A percentile compares a stretch with the other conserved stretches of the same genome.
Conservation (phyloP, 92 coral and sea anemone genomes). For the Parazoanthus darwini region DNA sequence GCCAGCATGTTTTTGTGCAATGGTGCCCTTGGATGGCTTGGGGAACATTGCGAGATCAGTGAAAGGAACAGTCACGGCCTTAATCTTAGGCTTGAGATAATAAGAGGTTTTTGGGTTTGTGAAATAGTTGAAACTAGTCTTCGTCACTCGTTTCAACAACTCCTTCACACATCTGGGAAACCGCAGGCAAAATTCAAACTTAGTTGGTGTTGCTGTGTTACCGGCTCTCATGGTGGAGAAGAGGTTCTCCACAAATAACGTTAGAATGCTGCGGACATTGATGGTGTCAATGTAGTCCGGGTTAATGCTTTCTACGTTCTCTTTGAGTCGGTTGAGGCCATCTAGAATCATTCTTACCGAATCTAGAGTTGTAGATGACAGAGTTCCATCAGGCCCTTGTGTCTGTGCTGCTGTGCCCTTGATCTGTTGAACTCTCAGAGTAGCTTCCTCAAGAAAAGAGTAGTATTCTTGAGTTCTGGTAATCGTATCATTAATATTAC, state of each 20-base stretch:
- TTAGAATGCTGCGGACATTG: constrained; percentile 46
- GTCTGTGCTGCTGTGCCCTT: constrained; percentile 56
- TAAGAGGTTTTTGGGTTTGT: constrained; percentile 60
- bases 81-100: constrained; percentile 56
- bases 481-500: constrained; percentile 51
- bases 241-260: constrained; percentile 47
- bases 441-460: constrained; percentile 60
- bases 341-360: constrained; percentile 45
- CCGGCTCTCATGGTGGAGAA: constrained; percentile 51
- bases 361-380: constrained; percentile 45
- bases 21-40: constrained; percentile 55
- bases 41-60: constrained; percentile 50
- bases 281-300: constrained; percentile 43
- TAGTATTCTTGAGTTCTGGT: constrained; percentile 57
- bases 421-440: constrained; percentile 56
- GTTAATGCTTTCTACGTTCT: constrained; percentile 34
- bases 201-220: constrained; percentile 49
- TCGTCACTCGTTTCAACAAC: constrained; percentile 47
- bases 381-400: constrained; percentile 57
- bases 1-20: constrained; percentile 42
- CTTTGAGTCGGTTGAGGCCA: constrained; percentile 48
- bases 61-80: constrained; percentile 42
- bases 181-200: constrained; percentile 49
- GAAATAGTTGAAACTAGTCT: constrained; percentile 55
- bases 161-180: constrained; percentile 52